Evolutionary conservation across 2,888 invertebrate species (phyloP).

Genomic region (Ichneumon xanthorius): DNA sequence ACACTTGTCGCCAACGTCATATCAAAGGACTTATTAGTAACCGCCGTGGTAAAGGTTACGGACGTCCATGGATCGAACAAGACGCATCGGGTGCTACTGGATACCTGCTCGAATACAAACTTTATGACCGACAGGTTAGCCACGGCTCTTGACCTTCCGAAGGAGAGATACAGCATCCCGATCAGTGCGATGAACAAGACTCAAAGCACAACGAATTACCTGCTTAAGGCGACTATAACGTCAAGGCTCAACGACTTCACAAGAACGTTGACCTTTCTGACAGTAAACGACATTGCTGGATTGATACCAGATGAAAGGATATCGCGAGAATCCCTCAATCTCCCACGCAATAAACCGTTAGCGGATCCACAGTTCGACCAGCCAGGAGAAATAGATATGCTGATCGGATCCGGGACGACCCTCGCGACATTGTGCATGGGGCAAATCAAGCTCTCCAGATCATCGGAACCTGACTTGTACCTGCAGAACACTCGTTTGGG

Average conservation of each 20-base stretch:
- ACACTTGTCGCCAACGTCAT: no score
- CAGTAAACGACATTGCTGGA: neutral
- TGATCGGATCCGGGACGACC: slow-evolving; percentile 61
- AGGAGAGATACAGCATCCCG: no score
- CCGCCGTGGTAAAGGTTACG: no score
- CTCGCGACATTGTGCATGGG: slow-evolving; percentile 54
- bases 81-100: no score
- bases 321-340: neutral
- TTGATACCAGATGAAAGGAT: slow-evolving; percentile 43
- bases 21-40: no score
- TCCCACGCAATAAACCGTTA: slow-evolving; percentile 55
- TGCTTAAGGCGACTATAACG: neutral
- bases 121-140: neutral
- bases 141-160: no score
- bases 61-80: no score
- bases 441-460: slow-evolving; percentile 35
- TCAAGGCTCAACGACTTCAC: neutral
- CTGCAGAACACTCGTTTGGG: slow-evolving; percentile 63
- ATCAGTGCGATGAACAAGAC: no score
- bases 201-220: no score
- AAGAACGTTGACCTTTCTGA: slow-evolving; percentile 1
- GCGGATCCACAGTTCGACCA: slow-evolving; percentile 68
- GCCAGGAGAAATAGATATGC: slow-evolving; percentile 54
- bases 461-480: neutral
- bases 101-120: no score